A percentile compares a stretch with the other conserved stretches of the same genome.
Conservation (phyloP, 2,797 vertebrate species). For the Pipistrellus pipistrellus region DNA sequence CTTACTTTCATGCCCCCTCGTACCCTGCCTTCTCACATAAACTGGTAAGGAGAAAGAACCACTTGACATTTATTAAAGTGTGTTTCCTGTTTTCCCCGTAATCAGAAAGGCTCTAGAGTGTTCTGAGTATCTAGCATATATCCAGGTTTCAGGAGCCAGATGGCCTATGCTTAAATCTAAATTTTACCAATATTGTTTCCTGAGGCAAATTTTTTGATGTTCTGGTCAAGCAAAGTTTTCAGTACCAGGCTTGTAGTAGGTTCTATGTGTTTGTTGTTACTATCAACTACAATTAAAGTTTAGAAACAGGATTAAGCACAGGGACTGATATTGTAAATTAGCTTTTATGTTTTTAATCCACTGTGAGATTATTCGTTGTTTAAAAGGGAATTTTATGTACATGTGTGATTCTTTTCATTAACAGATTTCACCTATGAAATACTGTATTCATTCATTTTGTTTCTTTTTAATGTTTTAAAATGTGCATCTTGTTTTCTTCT, state of each 20-base stretch:
- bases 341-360: neutral
- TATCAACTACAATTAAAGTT: neutral
- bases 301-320: neutral
- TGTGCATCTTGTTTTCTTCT: neutral
- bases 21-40: neutral
- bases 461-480: neutral
- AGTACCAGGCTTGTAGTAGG: neutral
- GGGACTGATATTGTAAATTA: neutral
- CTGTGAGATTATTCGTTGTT: neutral
- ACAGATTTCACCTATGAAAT: neutral
- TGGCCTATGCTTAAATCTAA: neutral
- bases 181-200: neutral
- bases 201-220: neutral
- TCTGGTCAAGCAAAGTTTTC: neutral
- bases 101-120: neutral
- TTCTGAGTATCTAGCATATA: neutral
- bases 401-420: neutral
- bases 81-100: neutral
- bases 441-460: neutral
- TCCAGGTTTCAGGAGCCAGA: neutral
- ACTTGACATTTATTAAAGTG: neutral
- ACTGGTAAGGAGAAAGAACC: neutral
- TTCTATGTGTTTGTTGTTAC: neutral
- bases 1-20: neutral
- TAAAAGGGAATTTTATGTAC: neutral